These are phyloP conservation scores for Tinea trinotella DNA, from an alignment of 2,888 invertebrate species.

Conservation along the genomic window DNA sequence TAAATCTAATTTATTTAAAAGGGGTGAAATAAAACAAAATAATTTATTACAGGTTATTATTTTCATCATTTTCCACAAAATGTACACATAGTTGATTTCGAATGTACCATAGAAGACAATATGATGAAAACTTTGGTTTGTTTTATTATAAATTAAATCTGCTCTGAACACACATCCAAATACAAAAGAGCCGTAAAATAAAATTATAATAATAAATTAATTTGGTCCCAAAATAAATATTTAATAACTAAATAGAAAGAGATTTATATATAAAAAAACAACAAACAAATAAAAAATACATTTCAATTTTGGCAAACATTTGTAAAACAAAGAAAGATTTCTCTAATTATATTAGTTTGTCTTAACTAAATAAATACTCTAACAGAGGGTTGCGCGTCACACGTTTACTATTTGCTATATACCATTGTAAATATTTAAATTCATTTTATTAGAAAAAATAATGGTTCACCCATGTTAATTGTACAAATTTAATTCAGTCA, in stretches of 20 bases:
- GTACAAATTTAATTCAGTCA: conserved; percentile 5
- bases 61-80: conserved; percentile 41
- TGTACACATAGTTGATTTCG: conserved; percentile 45
- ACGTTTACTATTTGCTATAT: too few species aligned
- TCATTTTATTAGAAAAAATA: background rate
- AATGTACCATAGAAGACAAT: conserved; percentile 55
- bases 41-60: conserved; percentile 50
- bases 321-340: conserved; percentile 61
- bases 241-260: conserved; percentile 53
- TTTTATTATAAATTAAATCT: conserved; percentile 51
- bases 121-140: conserved; percentile 69
- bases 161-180: conserved; percentile 54
- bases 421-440: background rate
- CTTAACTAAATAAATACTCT: conserved; percentile 64
- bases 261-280: conserved; percentile 45
- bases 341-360: conserved; percentile 48
- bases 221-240: conserved; percentile 73
- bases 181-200: conserved; percentile 53
- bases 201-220: conserved; percentile 70
- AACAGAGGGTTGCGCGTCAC: conserved; percentile 28
- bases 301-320: conserved; percentile 65
- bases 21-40: conserved; percentile 5
- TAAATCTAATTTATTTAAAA: too few species aligned
- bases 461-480: conserved; percentile 1
- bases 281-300: conserved; percentile 55